Base-by-base conservation (phyloP, 2,797 vertebrate species). In the Arctocebus calabarensis region DNA sequence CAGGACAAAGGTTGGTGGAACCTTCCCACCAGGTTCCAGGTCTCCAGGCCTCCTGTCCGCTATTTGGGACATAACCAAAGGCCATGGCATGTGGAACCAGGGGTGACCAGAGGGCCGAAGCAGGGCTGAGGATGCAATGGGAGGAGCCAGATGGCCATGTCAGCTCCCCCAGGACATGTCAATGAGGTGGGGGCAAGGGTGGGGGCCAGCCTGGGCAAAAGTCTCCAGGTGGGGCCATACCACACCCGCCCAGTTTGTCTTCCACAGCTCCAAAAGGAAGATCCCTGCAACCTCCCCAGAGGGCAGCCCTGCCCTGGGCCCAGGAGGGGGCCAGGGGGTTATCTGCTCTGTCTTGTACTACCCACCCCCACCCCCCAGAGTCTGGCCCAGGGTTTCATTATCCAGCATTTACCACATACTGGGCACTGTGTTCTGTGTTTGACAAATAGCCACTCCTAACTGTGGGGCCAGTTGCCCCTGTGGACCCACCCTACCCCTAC, bases 71-170 rank as follows among this genome's bases (percentile, higher is more conserved):
- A 59, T 23, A 48, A 40, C 17, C 86, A 73, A 66, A 92, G 22
- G 25, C 4, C 59, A 34, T 34, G n/a, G 68, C 45, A 71, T 59
- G 23, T 32, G 52, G 22, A 71, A 20, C 7, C 32, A 22, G 20
- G 23, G 13, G n/a, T 37, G 2, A 22, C 29, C 40, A 8, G 23
- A 2, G 25, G 68, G 40, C 14, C 0, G 1, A 20, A 8, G 43
- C 45, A 34, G 11, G 61, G 32, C 74, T 62, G 23, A 68, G 20
- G 29, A 79, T 1, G 11, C 13, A 6, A 5, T 3, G 22, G 7
- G 12, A 19, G 23, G 59, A 59, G 29, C 70, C 52, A 43, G 45
- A 11, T 12, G 45, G 37, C 29, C 11, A 43, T 23, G 17, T 43
- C n/a, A 68, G 23, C 7, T 20, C 55, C 27, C 61, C 61, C 2